These are phyloP conservation scores for Gobio gobio DNA, from an alignment of 2,113 vertebrate genomes.

Conservation along the genomic window DNA sequence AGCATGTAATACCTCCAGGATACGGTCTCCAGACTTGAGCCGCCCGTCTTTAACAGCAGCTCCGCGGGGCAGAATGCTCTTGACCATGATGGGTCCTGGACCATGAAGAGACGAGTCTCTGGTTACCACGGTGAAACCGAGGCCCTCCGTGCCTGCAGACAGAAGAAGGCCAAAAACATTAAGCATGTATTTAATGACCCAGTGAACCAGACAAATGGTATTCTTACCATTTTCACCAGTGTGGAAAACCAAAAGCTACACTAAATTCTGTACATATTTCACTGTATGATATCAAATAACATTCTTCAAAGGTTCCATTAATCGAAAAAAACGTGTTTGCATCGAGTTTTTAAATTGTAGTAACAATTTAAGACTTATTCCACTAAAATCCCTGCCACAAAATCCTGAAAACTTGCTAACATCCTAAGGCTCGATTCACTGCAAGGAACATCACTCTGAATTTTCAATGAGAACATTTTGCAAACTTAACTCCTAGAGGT, in stretches of 20 bases:
- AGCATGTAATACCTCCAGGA: constrained; percentile 84
- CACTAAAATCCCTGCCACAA: neutral
- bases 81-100: constrained; percentile 92
- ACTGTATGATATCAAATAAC: neutral
- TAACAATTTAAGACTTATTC: neutral
- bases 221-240: neutral
- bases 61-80: constrained; percentile 90
- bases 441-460: neutral
- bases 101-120: constrained; percentile 87
- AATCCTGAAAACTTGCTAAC: neutral
- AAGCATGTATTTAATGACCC: constrained; percentile 8
- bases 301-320: neutral
- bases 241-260: neutral
- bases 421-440: neutral
- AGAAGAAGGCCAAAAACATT: constrained; percentile 7
- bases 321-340: neutral
- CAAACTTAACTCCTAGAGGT: too few species aligned
- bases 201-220: neutral
- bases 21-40: constrained; percentile 90
- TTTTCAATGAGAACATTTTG: neutral
- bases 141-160: constrained; percentile 84
- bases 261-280: neutral
- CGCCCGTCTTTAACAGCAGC: constrained; percentile 92
- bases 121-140: constrained; percentile 96
- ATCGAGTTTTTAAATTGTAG: neutral